Conservation (phyloP, 2,113 vertebrate species). For the Mola mola region DNA sequence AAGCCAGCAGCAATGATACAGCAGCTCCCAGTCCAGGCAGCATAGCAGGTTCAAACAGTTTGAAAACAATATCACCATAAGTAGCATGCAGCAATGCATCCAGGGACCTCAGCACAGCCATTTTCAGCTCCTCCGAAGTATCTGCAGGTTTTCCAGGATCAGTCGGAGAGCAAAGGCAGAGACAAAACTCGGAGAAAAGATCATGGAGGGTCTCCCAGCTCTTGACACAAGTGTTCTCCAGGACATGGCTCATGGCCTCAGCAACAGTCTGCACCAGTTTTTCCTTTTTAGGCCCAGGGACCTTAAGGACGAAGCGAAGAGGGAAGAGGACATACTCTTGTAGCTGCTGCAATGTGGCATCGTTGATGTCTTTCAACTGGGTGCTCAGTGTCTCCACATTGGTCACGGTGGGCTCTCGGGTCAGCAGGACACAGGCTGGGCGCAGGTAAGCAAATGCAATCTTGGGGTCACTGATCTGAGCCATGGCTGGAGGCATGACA, state of each 20-base stretch:
- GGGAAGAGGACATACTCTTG: conserved; percentile 96
- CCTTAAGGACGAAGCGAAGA: conserved; percentile 88
- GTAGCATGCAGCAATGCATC: conserved; percentile 87
- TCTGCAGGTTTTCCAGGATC: conserved; percentile 73
- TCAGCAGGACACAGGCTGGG: conserved; percentile 89
- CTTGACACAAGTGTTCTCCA: conserved; percentile 86
- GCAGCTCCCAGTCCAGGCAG: conserved; percentile 90
- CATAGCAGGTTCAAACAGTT: conserved; percentile 84
- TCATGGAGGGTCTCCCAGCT: conserved; percentile 86
- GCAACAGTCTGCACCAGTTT: conserved; percentile 83
- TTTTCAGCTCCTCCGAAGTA: conserved; percentile 89
- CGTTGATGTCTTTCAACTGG: conserved; percentile 80
- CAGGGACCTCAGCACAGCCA: conserved; percentile 82
- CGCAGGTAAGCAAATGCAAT: conserved; percentile 90
- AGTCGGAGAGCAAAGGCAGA: conserved; percentile 83
- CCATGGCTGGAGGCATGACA: conserved; percentile 77
- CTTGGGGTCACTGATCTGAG: conserved; percentile 87
- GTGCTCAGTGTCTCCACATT: conserved; percentile 82
- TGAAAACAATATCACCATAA: conserved; percentile 81
- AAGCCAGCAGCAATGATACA: conserved; percentile 86
- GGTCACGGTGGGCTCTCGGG: conserved; percentile 81
- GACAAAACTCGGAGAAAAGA: conserved; percentile 89
- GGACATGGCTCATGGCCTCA: conserved; percentile 83
- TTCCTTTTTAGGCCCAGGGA: conserved; percentile 83
- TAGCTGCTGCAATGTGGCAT: conserved; percentile 88